Evolutionary conservation across 30 jellyfish, hydroid and myxozoan genomes (phyloP).

Genomic region (Turritopsis dohrnii): DNA sequence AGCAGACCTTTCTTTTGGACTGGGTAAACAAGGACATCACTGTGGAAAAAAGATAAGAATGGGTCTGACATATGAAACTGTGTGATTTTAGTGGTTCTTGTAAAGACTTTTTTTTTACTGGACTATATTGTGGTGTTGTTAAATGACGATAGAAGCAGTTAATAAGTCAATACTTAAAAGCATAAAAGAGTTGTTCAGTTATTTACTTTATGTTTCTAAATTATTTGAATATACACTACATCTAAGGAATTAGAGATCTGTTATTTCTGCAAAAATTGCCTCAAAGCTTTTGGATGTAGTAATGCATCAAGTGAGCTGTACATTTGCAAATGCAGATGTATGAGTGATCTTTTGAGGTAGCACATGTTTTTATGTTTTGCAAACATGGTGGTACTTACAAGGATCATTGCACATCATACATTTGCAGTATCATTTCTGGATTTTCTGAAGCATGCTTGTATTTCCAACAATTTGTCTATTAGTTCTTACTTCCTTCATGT

Average conservation of each 20-base stretch:
- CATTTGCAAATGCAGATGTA: neutral
- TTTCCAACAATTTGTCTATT: neutral
- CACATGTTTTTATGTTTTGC: neutral
- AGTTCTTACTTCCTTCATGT: neutral
- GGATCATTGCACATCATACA: neutral
- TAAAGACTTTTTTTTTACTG: no score
- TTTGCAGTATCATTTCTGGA: neutral
- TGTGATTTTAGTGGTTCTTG: no score
- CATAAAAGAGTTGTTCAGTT: no score
- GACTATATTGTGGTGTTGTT: no score
- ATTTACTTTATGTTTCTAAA: no score
- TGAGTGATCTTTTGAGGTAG: neutral
- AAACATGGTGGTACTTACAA: neutral
- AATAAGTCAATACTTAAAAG: no score
- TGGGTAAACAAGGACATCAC: no score
- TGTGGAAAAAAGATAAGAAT: no score
- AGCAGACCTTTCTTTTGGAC: no score
- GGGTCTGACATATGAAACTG: no score
- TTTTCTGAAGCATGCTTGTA: neutral
- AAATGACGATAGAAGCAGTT: no score
- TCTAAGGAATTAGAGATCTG: neutral
- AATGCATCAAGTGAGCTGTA: neutral
- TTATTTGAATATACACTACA: neutral
- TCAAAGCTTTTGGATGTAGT: neutral
- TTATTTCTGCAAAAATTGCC: neutral